A percentile compares a stretch with the other conserved stretches of the same genome.
Conservation (phyloP, 23 tunicate species). For the Oikopleura albicans region DNA sequence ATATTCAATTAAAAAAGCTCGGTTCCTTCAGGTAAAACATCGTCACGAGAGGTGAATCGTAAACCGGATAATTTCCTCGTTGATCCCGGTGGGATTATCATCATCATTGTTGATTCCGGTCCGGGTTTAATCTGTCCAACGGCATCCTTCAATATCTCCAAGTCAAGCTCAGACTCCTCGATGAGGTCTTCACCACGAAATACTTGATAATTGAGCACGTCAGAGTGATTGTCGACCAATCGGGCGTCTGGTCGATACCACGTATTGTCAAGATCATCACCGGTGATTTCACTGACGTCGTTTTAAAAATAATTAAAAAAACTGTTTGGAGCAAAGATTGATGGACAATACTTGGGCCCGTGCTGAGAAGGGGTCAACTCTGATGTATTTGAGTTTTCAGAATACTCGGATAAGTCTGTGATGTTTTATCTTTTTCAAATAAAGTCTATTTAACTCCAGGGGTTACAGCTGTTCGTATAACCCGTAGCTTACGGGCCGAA, state of each 20-base stretch:
- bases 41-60: background rate
- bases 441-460: no score
- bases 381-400: no score
- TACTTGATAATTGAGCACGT: background rate
- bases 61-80: background rate
- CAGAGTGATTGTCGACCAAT: background rate
- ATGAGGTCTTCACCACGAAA: background rate
- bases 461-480: no score
- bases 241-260: background rate
- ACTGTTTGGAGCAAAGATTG: no score
- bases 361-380: no score
- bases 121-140: background rate
- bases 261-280: background rate
- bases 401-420: no score
- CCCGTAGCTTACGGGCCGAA: no score
- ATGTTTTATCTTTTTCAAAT: no score
- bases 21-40: background rate
- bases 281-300: background rate
- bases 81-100: background rate
- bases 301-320: background rate
- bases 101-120: background rate
- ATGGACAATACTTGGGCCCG: no score
- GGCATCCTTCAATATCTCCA: background rate
- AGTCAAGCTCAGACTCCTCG: background rate
- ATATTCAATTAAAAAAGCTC: background rate